Base-by-base conservation (phyloP, 2,888 invertebrate species). In the Hydrotaea cyrtoneurina region DNA sequence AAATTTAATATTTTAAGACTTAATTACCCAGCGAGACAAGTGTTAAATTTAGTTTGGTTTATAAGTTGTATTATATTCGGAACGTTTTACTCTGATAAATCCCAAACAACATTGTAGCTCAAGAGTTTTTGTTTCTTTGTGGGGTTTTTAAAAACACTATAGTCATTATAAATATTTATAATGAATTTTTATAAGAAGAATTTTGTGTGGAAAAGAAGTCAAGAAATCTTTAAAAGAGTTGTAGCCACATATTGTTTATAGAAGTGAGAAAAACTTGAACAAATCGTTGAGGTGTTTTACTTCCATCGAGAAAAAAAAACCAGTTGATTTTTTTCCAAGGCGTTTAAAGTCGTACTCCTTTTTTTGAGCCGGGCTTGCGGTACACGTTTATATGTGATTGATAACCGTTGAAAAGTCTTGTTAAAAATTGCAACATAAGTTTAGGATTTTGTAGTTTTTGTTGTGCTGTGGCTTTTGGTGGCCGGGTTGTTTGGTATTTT, bases 401-500 rank as follows among this genome's bases (percentile, higher is more conserved):
- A 85, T 85, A 82, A 77, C 85, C 85, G 82, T 82, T 85, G 79
- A 85, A 85, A 85, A 82, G 74, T 82, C 82, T 85, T 85, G 85
- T 80, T 85, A 79, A 46, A 84, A 82, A 82, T 82, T 85, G 85
- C 85, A 82, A 82, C 79, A 85, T 46, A 77, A 74, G 23, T 77
- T 78, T 84, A 57, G 57, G 59, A 75, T 74, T 76, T 59, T 15
- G 46, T 26, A 57, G 39, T 69, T 78, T 74, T 53, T 36, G 0
- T 5, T 13, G 0, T 21, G 1, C n/a, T 50, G 50, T 50, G 1
- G 50, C 50, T 50, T 15, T 50, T 50, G 50, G 4, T 78, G 64
- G 11, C 31, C 26, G 15, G 50, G 53, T 78, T 72, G 11, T 31
- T 46, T 19, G 50, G 53, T 76, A 69, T 66, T 69, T 46, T 69